phyloP scores from a whole-genome alignment of 2,797 vertebrate genomes.

The Danionella dracula region DNA sequence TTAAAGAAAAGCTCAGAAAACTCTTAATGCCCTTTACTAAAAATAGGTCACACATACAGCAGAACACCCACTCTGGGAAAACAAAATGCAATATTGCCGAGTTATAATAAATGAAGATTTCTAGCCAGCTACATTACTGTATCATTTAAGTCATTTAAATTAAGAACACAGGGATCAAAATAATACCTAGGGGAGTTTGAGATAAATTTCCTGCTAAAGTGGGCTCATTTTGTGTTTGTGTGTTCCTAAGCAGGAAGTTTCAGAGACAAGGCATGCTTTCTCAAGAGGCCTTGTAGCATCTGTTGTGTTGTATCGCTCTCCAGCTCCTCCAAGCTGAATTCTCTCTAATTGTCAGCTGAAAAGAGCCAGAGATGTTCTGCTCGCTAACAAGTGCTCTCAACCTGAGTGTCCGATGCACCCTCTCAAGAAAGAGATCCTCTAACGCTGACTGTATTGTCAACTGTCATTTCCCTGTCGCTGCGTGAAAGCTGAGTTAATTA shows the following conservation, averaged over 20 bases:
- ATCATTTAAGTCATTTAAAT: constrained; percentile 1
- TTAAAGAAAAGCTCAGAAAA: not conserved
- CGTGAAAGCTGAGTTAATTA: not conserved
- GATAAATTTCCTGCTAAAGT: not conserved
- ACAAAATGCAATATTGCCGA: not conserved
- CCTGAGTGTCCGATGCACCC: constrained; percentile 4
- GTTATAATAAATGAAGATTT: not conserved
- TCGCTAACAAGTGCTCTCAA: constrained; percentile 11
- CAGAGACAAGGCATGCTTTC: constrained; percentile 16
- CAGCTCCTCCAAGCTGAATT: not conserved
- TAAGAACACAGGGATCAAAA: not conserved
- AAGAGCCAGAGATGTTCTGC: constrained; percentile 12
- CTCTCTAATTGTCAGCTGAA: constrained; percentile 34
- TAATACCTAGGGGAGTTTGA: not conserved
- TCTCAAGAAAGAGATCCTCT: constrained; percentile 3
- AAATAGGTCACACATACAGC: not conserved
- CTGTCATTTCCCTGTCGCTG: constrained; percentile 11
- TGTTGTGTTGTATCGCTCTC: constrained; percentile 7
- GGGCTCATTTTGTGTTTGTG: not conserved
- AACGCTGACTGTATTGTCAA: not conserved
- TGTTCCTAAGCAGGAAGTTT: not conserved
- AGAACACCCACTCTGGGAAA: not conserved
- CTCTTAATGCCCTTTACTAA: constrained; percentile 5
- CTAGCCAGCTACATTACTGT: not conserved
- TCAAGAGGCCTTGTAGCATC: constrained; percentile 35